Base-by-base conservation (phyloP, 2,888 invertebrate species). In the Hirtodrosophila alboralis region DNA sequence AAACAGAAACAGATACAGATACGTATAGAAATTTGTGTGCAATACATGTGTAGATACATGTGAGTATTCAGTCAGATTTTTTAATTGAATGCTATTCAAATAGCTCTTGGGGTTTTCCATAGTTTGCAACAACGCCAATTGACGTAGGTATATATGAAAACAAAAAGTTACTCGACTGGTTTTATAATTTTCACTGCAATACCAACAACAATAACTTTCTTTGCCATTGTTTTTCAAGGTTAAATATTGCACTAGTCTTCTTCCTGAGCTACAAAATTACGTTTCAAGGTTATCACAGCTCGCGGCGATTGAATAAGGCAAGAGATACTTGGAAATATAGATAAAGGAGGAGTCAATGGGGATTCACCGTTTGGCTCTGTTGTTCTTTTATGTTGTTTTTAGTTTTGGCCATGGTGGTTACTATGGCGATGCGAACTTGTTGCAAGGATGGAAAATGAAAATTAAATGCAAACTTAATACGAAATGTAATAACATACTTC, bases 151-250 rank as follows among this genome's bases (percentile, higher is more conserved):
- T 5, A 18, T 52, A 57, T 31, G 36, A 45, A 49, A 49, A 18
- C 28, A 13, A 63, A 75, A 70, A 67, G 70, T 48, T 26, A 56
- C 48, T 41, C 40, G 71, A 83, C 83, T 57, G 61, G 78, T 78
- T 83, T 47, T 9, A 1, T 3, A 47, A 37, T 75, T 81, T 78
- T 67, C 64, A 51, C 66, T 53, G 54, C 31, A 59, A 48, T 27
- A 37, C 21, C 34, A 49, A 30, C 54, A 34, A 38, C 10, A 65
- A 43, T 41, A 43, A 66, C 66, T 81, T 78, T 78, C 83, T 54
- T 61, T 47, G 31, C 30, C 38, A 26, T 47, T 45, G 27, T 57
- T 23, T 72, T 72, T 79, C 62, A 79, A 79, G 79, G 73, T 58
- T 65, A n/a, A 26, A 12, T 14, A 16, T 47, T 53, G 57, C 53